A percentile compares a stretch with the other conserved stretches of the same genome.
Conservation (phyloP, 2,888 invertebrate genomes). For the Pimpla rufipes region DNA sequence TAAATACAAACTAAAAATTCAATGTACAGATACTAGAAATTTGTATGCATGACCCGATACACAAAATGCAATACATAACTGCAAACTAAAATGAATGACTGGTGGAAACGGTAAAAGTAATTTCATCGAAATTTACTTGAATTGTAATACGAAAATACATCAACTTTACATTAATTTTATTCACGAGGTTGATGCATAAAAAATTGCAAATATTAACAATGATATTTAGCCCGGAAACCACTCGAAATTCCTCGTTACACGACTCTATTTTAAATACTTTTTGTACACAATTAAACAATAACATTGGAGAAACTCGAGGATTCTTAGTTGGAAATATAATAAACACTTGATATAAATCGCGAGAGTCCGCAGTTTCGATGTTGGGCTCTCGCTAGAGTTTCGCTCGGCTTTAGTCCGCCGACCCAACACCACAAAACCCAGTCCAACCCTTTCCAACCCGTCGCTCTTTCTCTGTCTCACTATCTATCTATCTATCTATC, state of each 20-base stretch:
- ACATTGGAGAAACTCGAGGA: constrained; percentile 24
- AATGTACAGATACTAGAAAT: too few relatives aligned
- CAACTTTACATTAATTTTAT: too few relatives aligned
- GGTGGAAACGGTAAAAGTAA: too few relatives aligned
- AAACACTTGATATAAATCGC: constrained; percentile 29
- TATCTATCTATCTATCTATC: constrained; percentile 65
- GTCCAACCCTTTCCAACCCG: constrained; percentile 23
- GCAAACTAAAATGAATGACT: too few relatives aligned
- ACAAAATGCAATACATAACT: too few relatives aligned
- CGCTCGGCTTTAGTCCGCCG: constrained; percentile 56
- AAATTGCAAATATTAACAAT: too few relatives aligned
- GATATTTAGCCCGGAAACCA: background rate
- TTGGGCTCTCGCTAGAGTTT: constrained; percentile 55
- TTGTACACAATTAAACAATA: constrained; percentile 29
- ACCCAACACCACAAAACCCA: constrained; percentile 48
- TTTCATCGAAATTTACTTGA: too few relatives aligned
- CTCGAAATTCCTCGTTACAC: constrained; percentile 11
- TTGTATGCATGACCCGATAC: too few relatives aligned
- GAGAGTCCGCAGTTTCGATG: constrained; percentile 85
- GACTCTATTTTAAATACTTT: constrained; percentile 17
- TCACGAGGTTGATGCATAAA: too few relatives aligned
- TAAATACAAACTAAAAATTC: too few relatives aligned
- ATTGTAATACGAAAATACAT: too few relatives aligned
- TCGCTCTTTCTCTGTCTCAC: constrained; percentile 69
- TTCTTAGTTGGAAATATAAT: constrained; percentile 16